Evolutionary conservation across 2,888 invertebrate genomes (phyloP).

Genomic region (Dyspetes luteomarginatus): DNA sequence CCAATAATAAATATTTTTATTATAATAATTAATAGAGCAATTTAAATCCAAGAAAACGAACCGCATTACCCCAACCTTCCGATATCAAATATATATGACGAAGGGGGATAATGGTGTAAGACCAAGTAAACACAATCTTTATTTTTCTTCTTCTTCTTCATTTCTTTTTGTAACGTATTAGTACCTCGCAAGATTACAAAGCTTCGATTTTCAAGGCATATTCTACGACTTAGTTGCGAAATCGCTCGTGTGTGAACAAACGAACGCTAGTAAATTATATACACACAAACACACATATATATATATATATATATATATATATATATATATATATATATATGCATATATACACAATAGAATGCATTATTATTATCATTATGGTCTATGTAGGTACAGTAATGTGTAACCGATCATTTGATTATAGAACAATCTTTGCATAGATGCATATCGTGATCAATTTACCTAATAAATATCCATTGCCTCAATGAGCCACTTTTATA

Average conservation of each 20-base stretch:
- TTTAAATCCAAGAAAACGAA: neutral
- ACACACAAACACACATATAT: too few relatives aligned
- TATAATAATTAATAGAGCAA: neutral
- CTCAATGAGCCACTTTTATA: neutral
- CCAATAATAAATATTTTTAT: too few relatives aligned
- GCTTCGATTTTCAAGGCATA: neutral
- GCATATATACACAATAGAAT: neutral
- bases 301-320: slow-evolving; percentile 11
- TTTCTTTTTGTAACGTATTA: neutral
- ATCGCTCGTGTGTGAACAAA: neutral
- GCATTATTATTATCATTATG: too few relatives aligned
- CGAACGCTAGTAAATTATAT: neutral
- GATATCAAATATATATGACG: neutral
- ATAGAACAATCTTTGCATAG: neutral
- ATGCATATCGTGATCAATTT: neutral
- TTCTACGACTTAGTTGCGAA: neutral
- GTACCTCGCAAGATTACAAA: neutral
- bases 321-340: neutral
- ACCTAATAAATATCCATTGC: neutral
- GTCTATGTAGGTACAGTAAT: too few relatives aligned
- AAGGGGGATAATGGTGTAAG: neutral
- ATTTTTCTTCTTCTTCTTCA: neutral
- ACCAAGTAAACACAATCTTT: neutral
- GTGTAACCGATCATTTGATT: neutral
- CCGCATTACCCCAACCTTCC: neutral